These are phyloP conservation scores for Formica aserva DNA, from an alignment of 2,888 invertebrate genomes.

Conservation along the genomic window DNA sequence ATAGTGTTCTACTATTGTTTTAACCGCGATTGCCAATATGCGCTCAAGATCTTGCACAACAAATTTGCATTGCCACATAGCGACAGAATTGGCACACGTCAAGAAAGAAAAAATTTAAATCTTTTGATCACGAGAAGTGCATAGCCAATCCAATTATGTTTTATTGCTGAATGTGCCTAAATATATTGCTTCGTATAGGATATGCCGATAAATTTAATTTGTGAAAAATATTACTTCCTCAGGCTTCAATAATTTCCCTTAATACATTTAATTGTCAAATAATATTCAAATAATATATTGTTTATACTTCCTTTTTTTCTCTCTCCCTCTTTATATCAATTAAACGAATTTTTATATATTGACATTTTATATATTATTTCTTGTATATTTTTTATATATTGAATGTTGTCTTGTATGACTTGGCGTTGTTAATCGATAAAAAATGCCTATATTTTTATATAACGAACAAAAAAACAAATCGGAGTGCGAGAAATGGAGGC, in stretches of 20 bases:
- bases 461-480: constrained; percentile 2
- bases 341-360: constrained; percentile 2
- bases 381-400: not conserved
- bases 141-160: constrained; percentile 8
- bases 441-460: not conserved
- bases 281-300: constrained; percentile 1
- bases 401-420: not conserved
- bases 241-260: not conserved
- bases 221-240: constrained; percentile 9
- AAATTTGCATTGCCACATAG: constrained; percentile 14
- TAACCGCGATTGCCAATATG: constrained; percentile 30
- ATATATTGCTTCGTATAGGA: not conserved
- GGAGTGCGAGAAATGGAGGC: not conserved
- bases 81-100: constrained; percentile 31
- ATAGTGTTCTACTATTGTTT: constrained; percentile 31
- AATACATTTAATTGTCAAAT: not conserved
- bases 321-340: not conserved
- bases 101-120: constrained; percentile 15
- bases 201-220: not conserved
- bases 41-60: constrained; percentile 7
- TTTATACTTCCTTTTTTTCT: not conserved
- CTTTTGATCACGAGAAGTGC: not conserved
- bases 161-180: not conserved
- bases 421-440: not conserved
- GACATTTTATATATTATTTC: not conserved